Conservation (phyloP, 2,113 vertebrate genomes). For the Anser brachyrhynchus region DNA sequence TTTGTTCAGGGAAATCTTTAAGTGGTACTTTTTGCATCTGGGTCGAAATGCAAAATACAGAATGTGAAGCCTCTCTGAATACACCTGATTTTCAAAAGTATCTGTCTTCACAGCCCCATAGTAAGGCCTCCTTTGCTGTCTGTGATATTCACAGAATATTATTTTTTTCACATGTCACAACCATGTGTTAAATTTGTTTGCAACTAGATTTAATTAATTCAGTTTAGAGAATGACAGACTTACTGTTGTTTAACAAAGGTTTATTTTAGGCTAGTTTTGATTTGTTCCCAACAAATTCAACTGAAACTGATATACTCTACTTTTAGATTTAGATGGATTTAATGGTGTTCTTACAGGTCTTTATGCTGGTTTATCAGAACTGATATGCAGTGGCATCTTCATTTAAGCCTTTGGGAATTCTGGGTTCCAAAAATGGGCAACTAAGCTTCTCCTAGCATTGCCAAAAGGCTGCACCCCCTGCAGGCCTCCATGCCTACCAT, state of each 20-base stretch:
- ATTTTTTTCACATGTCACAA: not conserved
- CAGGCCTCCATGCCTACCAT: not conserved
- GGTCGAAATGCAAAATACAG: not conserved
- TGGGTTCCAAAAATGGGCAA: not conserved
- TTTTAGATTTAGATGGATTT: not conserved
- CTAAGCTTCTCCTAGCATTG: not conserved
- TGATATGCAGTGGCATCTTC: not conserved
- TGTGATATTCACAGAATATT: slow-evolving; percentile 1
- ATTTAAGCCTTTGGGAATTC: not conserved
- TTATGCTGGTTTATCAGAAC: not conserved
- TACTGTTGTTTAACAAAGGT: not conserved
- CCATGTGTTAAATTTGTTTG: slow-evolving; percentile 3
- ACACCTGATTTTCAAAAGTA: not conserved
- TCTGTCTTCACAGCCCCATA: not conserved
- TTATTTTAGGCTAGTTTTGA: not conserved
- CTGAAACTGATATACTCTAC: not conserved
- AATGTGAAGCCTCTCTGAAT: not conserved
- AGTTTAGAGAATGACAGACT: not conserved
- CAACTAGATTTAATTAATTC: not conserved
- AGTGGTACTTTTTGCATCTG: not conserved
- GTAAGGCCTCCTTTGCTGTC: not conserved
- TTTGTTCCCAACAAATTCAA: not conserved
- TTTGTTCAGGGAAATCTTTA: not conserved
- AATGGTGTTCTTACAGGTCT: not conserved
- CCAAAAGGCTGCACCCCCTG: not conserved